These are phyloP conservation scores for Nymphalis io DNA, from an alignment of 1,140 invertebrate species.

Conservation along the genomic window DNA sequence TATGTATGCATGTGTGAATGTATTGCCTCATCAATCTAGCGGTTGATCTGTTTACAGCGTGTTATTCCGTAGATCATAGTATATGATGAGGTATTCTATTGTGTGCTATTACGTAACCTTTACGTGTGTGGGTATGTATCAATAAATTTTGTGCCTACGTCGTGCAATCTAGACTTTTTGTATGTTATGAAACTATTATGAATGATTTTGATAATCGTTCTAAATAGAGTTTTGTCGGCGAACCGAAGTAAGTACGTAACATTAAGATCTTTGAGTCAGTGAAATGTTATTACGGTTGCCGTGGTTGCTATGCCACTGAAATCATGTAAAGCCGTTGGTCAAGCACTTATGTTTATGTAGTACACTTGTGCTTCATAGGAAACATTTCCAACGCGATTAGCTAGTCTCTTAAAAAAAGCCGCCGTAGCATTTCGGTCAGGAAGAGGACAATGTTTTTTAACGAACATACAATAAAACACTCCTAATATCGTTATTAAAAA, in stretches of 20 bases:
- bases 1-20: too few species aligned
- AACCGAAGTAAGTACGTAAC: neutral
- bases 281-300: too few species aligned
- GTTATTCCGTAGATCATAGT: slow-evolving; percentile 3
- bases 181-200: neutral
- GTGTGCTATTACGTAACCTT: neutral
- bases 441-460: too few species aligned
- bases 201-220: neutral
- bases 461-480: too few species aligned
- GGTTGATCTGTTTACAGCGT: slow-evolving; percentile 11
- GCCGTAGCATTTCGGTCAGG: too few species aligned
- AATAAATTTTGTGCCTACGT: slow-evolving; percentile 2
- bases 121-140: neutral
- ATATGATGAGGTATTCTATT: neutral
- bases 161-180: neutral
- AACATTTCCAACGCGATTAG: too few species aligned
- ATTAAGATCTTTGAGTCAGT: neutral
- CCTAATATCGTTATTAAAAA: too few species aligned
- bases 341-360: too few species aligned
- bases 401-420: too few species aligned
- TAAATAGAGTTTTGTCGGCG: neutral
- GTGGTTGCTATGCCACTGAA: too few species aligned
- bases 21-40: slow-evolving; percentile 6
- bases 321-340: too few species aligned
- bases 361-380: too few species aligned